Conservation (phyloP, 35 echinoderm and acorn worm species). For the Patiria miniata region DNA sequence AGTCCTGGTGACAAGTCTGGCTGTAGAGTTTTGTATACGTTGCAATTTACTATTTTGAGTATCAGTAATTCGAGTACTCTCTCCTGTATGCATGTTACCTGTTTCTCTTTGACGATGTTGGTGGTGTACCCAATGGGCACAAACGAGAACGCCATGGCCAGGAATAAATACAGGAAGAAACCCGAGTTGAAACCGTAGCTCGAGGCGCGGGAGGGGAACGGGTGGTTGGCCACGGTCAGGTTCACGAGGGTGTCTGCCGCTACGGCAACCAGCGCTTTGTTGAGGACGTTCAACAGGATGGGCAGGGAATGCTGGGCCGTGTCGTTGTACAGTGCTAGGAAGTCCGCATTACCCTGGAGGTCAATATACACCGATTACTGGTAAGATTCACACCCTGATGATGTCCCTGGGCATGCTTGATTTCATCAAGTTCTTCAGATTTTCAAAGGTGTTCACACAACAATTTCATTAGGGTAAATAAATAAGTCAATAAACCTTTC, state of each 20-base stretch:
- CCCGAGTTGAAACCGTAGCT: conserved; percentile 33
- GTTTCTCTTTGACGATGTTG: conserved; percentile 64
- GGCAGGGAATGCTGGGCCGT: conserved; percentile 65
- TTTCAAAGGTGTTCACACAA: too few species aligned
- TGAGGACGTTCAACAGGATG: conserved; percentile 43
- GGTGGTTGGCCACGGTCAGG: conserved; percentile 56
- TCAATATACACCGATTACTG: background rate
- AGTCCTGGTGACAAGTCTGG: too few species aligned
- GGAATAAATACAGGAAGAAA: conserved; percentile 53
- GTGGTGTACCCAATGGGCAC: conserved; percentile 34
- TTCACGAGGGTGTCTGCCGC: background rate
- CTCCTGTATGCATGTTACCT: too few species aligned
- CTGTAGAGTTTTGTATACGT: too few species aligned
- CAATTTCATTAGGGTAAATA: too few species aligned
- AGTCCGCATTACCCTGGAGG: background rate
- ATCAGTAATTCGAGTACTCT: too few species aligned
- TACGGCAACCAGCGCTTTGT: conserved; percentile 34
- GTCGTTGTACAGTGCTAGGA: conserved; percentile 64
- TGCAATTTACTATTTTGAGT: too few species aligned
- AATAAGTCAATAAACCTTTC: too few species aligned
- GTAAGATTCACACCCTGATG: too few species aligned
- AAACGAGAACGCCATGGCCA: conserved; percentile 20
- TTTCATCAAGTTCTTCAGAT: too few species aligned
- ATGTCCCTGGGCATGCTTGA: too few species aligned
- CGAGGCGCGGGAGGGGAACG: conserved; percentile 1